phyloP scores from a whole-genome alignment of 2,797 vertebrate genomes.

The Tachyglossus aculeatus region DNA sequence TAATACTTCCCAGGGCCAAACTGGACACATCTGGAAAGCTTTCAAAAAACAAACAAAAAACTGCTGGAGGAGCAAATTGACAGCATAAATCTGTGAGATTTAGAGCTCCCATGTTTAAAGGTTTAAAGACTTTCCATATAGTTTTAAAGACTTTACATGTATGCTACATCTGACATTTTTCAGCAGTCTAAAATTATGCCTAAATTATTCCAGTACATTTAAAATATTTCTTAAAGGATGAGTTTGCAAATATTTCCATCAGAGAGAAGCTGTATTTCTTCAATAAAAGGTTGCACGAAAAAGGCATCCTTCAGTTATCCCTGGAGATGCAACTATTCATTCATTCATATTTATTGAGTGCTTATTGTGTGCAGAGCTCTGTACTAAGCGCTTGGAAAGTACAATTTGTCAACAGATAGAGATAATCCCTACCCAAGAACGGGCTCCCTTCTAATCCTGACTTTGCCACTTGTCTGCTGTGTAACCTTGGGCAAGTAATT shows the following conservation, averaged over 20 bases:
- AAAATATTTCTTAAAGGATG: neutral
- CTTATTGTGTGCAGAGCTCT: no score
- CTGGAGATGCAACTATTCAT: neutral
- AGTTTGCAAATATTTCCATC: neutral
- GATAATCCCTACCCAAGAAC: no score
- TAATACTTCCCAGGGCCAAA: neutral
- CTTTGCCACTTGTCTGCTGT: no score
- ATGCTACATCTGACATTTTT: constrained; percentile 18
- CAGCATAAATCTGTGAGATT: constrained; percentile 1
- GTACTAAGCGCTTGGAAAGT: no score
- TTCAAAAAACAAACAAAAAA: no score
- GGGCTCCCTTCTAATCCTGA: no score
- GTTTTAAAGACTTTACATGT: neutral
- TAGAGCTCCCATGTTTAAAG: neutral
- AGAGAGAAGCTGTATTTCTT: constrained; percentile 1
- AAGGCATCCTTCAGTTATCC: neutral
- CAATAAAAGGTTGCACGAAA: neutral
- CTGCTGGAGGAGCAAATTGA: neutral
- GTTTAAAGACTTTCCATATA: neutral
- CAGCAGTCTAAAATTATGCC: constrained; percentile 17
- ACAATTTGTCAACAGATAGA: no score
- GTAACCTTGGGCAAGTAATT: no score
- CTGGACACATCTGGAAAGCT: neutral
- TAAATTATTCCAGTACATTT: neutral
- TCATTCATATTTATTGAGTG: no score